Evolutionary conservation across 2,888 invertebrate genomes (phyloP).

Genomic region (Galeruca laticollis): DNA sequence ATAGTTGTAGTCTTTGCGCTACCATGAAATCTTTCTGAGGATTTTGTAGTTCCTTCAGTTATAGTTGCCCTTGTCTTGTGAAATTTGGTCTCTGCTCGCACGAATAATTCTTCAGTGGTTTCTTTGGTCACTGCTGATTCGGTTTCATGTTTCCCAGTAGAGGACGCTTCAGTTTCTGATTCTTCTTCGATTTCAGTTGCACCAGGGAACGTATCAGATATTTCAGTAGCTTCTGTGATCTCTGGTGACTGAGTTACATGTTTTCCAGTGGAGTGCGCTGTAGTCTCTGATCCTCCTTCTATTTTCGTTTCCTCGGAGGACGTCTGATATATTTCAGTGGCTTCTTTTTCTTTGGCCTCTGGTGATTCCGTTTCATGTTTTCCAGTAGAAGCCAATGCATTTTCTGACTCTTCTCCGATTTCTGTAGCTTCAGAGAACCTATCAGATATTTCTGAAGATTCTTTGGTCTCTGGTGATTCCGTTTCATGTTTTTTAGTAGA

Average conservation of each 20-base stretch:
- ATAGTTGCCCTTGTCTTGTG: no score
- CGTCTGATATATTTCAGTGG: not conserved
- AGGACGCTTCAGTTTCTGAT: not conserved
- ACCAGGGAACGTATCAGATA: not conserved
- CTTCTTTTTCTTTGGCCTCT: slow-evolving; percentile 1
- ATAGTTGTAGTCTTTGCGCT: not conserved
- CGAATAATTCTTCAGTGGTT: not conserved
- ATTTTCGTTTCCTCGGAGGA: not conserved
- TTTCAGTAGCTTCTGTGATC: not conserved
- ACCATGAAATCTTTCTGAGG: no score
- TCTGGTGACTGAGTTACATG: not conserved
- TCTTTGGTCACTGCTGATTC: not conserved
- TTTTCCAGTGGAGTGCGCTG: not conserved
- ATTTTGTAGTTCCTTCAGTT: not conserved
- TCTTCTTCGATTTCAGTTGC: not conserved
- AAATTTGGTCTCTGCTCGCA: not conserved
- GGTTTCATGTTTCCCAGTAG: not conserved
- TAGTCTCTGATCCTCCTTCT: slow-evolving; percentile 1
- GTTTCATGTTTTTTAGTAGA: not conserved
- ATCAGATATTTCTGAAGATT: slow-evolving; percentile 12
- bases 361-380: not conserved
- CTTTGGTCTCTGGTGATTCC: not conserved
- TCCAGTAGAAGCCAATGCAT: not conserved
- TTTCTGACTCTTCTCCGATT: no score
- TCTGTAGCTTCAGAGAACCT: not conserved